Percentiles rank a stretch among this genome's conserved stretches.
phyloP scores from a whole-genome alignment of 92 coral and sea anemone species.

The Muricea muricata region DNA sequence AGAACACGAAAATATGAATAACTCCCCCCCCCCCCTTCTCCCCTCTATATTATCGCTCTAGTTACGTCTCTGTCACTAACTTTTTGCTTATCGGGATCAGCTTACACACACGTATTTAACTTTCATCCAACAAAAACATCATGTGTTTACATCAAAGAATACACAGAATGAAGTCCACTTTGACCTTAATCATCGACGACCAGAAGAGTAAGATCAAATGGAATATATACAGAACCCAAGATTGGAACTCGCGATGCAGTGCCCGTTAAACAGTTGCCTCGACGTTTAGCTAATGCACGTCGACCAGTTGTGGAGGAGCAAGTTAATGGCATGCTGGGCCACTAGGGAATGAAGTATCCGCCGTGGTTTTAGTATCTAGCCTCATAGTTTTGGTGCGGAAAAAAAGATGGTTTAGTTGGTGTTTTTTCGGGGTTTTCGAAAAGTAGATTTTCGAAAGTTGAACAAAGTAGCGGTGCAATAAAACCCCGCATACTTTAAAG shows the following conservation, averaged over 20 bases:
- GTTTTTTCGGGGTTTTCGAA: background rate
- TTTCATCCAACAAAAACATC: too few species aligned
- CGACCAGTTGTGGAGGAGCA: background rate
- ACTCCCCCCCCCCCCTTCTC: too few species aligned
- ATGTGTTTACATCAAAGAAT: background rate
- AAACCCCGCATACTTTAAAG: too few species aligned
- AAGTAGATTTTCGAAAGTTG: too few species aligned
- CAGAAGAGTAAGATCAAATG: background rate
- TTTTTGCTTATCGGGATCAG: too few species aligned
- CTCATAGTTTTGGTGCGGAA: background rate
- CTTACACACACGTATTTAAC: too few species aligned
- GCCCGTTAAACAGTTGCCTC: background rate
- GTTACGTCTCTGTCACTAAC: too few species aligned
- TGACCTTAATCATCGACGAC: background rate
- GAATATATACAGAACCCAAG: background rate
- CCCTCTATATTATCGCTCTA: too few species aligned
- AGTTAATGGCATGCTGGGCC: background rate
- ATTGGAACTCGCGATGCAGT: background rate
- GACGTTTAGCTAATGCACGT: background rate
- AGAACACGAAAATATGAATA: too few species aligned
- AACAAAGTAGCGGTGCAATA: too few species aligned
- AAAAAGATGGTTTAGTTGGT: background rate
- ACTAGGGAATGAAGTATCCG: background rate
- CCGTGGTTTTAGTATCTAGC: background rate
- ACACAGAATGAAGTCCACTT: background rate